A percentile compares a stretch with the other conserved stretches of the same genome.
Evolutionary conservation across 2,888 invertebrate species (phyloP).

Genomic region (Leptothorax acervorum): DNA sequence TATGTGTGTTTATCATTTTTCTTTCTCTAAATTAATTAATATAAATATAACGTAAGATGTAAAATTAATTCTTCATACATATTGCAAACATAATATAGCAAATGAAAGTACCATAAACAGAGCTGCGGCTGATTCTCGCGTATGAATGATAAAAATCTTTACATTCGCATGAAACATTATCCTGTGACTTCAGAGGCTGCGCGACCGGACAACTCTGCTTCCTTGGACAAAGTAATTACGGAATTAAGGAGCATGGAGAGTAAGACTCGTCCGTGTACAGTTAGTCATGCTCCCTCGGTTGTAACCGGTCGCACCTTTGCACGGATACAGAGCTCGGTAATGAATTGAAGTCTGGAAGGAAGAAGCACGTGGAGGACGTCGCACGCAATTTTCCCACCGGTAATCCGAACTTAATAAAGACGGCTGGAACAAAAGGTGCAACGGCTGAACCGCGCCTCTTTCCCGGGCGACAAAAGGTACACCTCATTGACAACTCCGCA

Average conservation of each 20-base stretch:
- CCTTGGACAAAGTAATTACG: slow-evolving; percentile 28
- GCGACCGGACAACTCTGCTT: background rate
- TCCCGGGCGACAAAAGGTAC: slow-evolving; percentile 20
- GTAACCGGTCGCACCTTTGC: slow-evolving; percentile 65
- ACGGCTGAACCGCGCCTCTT: slow-evolving; percentile 15
- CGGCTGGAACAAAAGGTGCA: slow-evolving; percentile 11
- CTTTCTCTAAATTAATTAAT: background rate
- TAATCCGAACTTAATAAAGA: slow-evolving; percentile 28
- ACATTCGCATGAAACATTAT: background rate
- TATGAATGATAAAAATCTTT: background rate
- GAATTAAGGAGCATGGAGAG: slow-evolving; percentile 39
- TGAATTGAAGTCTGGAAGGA: background rate
- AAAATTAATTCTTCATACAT: background rate
- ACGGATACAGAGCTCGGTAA: slow-evolving; percentile 43
- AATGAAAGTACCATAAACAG: background rate
- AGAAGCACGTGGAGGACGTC: background rate
- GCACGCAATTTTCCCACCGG: slow-evolving; percentile 21
- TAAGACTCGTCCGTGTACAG: slow-evolving; percentile 57
- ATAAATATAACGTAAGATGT: background rate
- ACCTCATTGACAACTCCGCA: slow-evolving; percentile 32
- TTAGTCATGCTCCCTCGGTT: slow-evolving; percentile 67
- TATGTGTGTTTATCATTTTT: background rate
- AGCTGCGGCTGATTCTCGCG: background rate
- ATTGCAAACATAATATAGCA: background rate
- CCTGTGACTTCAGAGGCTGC: background rate